Evolutionary conservation across 2,113 vertebrate species (phyloP).

Genomic region (Microtus richardsoni): DNA sequence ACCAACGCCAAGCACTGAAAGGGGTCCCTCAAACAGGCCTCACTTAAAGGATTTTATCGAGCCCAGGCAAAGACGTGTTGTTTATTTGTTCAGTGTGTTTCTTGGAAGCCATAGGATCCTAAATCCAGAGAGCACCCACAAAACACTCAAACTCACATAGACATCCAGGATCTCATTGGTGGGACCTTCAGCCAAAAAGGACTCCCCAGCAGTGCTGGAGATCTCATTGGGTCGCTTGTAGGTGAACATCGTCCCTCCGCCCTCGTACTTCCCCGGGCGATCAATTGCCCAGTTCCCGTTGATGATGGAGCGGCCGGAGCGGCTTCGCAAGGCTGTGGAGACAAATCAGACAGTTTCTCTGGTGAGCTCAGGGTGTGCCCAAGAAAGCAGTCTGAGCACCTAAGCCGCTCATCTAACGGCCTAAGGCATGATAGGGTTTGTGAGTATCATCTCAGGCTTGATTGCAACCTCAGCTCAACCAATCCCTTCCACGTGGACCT

Average conservation of each 20-base stretch:
- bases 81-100: not conserved
- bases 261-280: conserved; percentile 95
- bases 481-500: not conserved
- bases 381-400: not conserved
- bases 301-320: conserved; percentile 95
- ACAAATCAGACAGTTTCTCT: not conserved
- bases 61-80: accelerated
- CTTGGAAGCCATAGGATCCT: not conserved
- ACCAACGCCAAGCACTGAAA: not conserved
- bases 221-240: conserved; percentile 98
- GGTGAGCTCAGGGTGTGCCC: not conserved
- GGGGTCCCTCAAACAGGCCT: not conserved
- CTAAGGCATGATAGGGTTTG: not conserved
- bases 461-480: not conserved
- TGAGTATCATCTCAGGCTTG: not conserved
- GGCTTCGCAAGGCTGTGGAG: conserved; percentile 91
- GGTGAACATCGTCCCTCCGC: conserved; percentile 96
- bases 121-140: not conserved
- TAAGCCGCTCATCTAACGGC: not conserved
- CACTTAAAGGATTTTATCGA: not conserved
- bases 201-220: conserved; percentile 95
- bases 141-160: conserved; percentile 90
- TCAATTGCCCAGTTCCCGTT: conserved; percentile 99
- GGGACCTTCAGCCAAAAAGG: conserved; percentile 95
- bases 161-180: conserved; percentile 97